Base-by-base conservation (phyloP, 2,113 vertebrate species). In the Zeus faber region DNA sequence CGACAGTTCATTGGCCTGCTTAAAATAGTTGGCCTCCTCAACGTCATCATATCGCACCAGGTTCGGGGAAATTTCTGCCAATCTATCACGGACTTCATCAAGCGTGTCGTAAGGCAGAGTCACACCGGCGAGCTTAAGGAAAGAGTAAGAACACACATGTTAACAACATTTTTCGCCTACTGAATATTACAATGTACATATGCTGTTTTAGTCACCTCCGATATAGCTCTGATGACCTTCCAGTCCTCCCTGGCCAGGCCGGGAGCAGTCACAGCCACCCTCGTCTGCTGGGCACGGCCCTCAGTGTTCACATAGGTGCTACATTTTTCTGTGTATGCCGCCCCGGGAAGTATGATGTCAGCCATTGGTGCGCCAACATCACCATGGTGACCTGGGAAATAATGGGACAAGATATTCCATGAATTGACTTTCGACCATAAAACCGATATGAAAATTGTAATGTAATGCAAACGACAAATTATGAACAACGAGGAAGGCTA, bases 221-320 rank as follows among this genome's bases (percentile, higher is more conserved):
- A 95, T 58, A 97, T 44, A 3, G 93, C 95, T 67, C 93, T 89
- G 60, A 98, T 86, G 66, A 99, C 95, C 83, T 72, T 97, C 95
- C 93, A 98, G 87, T 98, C 95, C 75, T 98, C 95, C 67, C 94
- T 92, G n/a, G 95, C 94, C 85, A 92, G 75, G 13, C 94, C 94
- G 1, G 93, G 95, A 35, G 93, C 76, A 9, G 92, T 96, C 58
- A 98, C 93, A 20, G 94, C 95, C 61, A 92, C 82, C 74, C 85
- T 88, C 23, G 95, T 97, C 82, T 93, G 91, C 73, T 96, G 95
- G 51, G 93, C 91, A 63, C 93, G 88, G n/a, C 93, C 96, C 77
- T 97, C 95, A 0, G 92, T 96, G 73, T 96, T 97, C 62, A 98
- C 93, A 0, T 97, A 98, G 0, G 95, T 98, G 60, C 87, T 87